These are phyloP conservation scores for Trilocha varians DNA, from an alignment of 2,888 invertebrate species.

Conservation along the genomic window DNA sequence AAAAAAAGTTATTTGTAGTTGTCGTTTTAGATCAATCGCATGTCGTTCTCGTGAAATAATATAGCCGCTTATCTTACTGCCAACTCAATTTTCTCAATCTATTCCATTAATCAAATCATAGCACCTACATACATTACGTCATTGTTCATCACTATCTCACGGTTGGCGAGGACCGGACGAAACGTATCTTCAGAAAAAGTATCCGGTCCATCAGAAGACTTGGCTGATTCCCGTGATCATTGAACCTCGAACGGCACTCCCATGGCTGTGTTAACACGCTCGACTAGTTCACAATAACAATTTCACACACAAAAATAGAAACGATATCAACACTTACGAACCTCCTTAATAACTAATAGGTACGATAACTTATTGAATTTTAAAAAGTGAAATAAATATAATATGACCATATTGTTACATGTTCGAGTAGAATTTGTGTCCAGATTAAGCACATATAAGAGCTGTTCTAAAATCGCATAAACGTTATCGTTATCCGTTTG, in stretches of 20 bases:
- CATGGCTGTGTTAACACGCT: slow-evolving; percentile 30
- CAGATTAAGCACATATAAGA: no score
- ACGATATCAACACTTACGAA: no score
- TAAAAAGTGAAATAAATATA: no score
- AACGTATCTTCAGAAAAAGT: slow-evolving; percentile 39
- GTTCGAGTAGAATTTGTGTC: no score
- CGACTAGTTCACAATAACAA: slow-evolving; percentile 33
- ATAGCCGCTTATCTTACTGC: slow-evolving; percentile 40
- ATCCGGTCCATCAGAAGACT: slow-evolving; percentile 26
- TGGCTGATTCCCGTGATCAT: slow-evolving; percentile 37
- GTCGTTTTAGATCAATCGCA: slow-evolving; percentile 31
- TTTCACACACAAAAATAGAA: slow-evolving; percentile 37
- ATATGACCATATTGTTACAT: no score
- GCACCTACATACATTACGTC: slow-evolving; percentile 32
- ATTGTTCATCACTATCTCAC: slow-evolving; percentile 43
- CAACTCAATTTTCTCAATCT: slow-evolving; percentile 53
- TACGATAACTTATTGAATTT: no score
- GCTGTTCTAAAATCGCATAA: no score
- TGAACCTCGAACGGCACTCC: slow-evolving; percentile 40
- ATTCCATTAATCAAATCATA: slow-evolving; percentile 56
- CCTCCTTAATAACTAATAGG: no score
- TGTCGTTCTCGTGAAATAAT: slow-evolving; percentile 37
- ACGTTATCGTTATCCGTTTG: no score
- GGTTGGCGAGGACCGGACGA: slow-evolving; percentile 31
- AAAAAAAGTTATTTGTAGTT: slow-evolving; percentile 35